phyloP scores from a whole-genome alignment of 1,140 invertebrate species.

The Medauroidea extradentata region DNA sequence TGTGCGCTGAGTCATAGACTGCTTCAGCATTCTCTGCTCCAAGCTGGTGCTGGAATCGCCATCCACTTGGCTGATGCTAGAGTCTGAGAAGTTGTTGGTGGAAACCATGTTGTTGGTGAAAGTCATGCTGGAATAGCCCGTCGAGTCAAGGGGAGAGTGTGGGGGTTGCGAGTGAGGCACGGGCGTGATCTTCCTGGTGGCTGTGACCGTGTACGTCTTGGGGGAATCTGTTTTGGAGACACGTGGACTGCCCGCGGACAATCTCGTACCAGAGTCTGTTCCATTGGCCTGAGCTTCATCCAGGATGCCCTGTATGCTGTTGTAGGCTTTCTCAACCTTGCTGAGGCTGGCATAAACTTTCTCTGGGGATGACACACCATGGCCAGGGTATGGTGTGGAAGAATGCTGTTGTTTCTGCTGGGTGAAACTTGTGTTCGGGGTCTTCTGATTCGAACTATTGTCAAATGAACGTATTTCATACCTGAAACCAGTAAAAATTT shows the following conservation, averaged over 20 bases:
- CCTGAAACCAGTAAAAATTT: background rate
- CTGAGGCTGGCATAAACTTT: slow-evolving; percentile 9
- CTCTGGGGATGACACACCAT: slow-evolving; percentile 4
- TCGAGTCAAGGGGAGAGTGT: too few species aligned
- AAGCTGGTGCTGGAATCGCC: background rate
- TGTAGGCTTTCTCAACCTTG: slow-evolving; percentile 8
- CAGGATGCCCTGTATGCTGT: slow-evolving; percentile 9
- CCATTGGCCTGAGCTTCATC: slow-evolving; percentile 5
- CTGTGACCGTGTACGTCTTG: background rate
- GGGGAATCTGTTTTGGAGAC: background rate
- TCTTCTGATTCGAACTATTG: background rate
- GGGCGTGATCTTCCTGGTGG: background rate
- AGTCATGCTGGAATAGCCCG: background rate
- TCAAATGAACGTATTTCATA: slow-evolving; percentile 9
- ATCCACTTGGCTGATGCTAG: background rate
- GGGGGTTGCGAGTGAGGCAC: background rate
- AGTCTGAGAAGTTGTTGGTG: background rate
- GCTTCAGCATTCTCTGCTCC: slow-evolving; percentile 14
- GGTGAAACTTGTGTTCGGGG: background rate
- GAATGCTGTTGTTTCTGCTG: slow-evolving; percentile 1
- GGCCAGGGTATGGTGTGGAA: background rate
- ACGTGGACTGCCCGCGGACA: slow-evolving; percentile 40
- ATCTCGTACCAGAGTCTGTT: background rate
- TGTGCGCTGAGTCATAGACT: slow-evolving; percentile 9
- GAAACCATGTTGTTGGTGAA: slow-evolving; percentile 4